A percentile compares a stretch with the other conserved stretches of the same genome.
Conservation (phyloP, 2,888 invertebrate species). For the Desoria tigrina region DNA sequence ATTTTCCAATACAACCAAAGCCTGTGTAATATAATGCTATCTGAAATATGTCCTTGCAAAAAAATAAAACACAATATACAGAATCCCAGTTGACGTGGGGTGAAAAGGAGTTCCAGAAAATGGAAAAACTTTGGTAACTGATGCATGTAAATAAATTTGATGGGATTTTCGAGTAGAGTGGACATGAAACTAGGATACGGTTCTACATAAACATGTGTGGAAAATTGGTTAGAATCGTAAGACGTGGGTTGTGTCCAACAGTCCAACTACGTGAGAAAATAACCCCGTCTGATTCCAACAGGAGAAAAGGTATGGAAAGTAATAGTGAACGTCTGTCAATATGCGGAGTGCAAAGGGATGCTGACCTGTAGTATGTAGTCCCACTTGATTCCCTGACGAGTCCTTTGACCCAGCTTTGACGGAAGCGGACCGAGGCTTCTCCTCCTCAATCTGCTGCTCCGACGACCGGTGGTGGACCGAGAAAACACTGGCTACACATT, state of each 20-base stretch:
- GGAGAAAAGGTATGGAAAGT: too few species aligned
- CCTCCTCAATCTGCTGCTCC: constrained; percentile 69
- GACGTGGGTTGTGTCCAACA: too few species aligned
- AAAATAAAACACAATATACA: too few species aligned
- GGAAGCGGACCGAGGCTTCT: constrained; percentile 73
- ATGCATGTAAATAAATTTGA: constrained; percentile 29
- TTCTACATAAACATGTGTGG: too few species aligned
- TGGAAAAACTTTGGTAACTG: constrained; percentile 36
- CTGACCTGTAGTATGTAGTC: constrained; percentile 48
- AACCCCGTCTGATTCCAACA: too few species aligned
- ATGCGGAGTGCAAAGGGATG: neutral
- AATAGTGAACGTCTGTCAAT: too few species aligned
- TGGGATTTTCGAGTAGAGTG: constrained; percentile 16
- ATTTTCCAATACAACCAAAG: neutral
- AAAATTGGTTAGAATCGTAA: too few species aligned
- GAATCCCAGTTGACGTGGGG: neutral
- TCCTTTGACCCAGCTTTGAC: constrained; percentile 65
- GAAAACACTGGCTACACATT: constrained; percentile 53
- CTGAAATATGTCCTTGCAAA: too few species aligned
- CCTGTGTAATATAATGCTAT: too few species aligned
- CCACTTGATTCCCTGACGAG: constrained; percentile 51
- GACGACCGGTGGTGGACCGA: constrained; percentile 63
- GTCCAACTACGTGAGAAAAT: too few species aligned
- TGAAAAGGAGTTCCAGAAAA: constrained; percentile 6
- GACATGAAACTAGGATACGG: constrained; percentile 7